These are phyloP conservation scores for Ceyx cyanopectus DNA, from an alignment of 2,113 vertebrate genomes.

Conservation along the genomic window DNA sequence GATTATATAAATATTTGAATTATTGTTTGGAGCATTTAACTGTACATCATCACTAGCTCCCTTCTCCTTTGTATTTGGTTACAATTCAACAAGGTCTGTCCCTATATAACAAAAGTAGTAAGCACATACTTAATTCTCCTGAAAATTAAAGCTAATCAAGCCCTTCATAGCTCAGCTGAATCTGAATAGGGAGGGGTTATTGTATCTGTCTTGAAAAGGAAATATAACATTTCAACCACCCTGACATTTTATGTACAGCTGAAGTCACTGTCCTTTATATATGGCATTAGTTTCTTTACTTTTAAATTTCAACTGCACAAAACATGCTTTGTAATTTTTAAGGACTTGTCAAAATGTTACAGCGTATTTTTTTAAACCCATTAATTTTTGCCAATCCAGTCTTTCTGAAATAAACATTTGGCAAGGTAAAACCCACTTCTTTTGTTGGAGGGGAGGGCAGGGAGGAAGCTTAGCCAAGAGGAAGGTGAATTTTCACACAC, in stretches of 20 bases:
- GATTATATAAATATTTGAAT: conserved; percentile 20
- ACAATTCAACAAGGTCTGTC: not conserved
- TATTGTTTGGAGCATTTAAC: conserved; percentile 30
- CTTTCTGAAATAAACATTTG: not conserved
- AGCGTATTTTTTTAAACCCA: not conserved
- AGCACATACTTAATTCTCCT: conserved; percentile 7
- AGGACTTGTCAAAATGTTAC: conserved; percentile 27
- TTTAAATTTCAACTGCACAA: not conserved
- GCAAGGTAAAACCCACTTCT: not conserved
- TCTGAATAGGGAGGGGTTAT: conserved; percentile 7
- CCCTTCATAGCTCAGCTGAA: not conserved
- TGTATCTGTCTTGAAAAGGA: not conserved
- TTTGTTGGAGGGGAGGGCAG: not conserved
- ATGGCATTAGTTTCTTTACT: conserved; percentile 8
- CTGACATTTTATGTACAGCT: not conserved
- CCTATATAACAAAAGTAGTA: not conserved
- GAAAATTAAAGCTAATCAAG: not conserved
- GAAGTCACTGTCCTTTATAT: not conserved
- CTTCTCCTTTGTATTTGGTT: conserved; percentile 19
- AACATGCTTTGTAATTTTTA: not conserved
- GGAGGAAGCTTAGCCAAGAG: not conserved
- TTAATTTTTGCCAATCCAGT: not conserved
- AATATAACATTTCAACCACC: not conserved
- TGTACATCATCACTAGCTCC: conserved; percentile 41
- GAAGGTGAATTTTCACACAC: not conserved